Base-by-base conservation (phyloP, 2,797 vertebrate species). In the Pipistrellus pipistrellus region DNA sequence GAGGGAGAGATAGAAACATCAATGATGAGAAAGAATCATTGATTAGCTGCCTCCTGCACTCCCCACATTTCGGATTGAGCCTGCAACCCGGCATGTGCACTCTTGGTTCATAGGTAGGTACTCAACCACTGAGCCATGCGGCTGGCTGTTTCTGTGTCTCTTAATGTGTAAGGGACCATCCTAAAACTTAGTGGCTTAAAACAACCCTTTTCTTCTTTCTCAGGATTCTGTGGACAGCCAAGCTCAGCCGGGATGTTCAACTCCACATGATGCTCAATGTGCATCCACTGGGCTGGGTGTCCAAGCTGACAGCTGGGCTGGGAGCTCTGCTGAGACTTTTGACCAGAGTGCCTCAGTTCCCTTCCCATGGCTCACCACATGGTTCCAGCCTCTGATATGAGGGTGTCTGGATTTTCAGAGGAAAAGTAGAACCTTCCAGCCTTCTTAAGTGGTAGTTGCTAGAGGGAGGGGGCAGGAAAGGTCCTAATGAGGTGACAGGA, bases 311-410 rank as follows among this genome's bases (percentile, higher is more conserved):
- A 2, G 30, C 3, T 44, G 46, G 48, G 13, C 20, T 21, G 35
- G 68, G 91, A 69, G 14, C 20, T 30, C 75, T 3, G 51, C 44
- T 7, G 75, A 18, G 38, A 6, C 8, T 66, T 46, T 8, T 0
- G 32, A 30, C 35, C 7, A 1, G 13, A 76, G 23, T 5, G 2
- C 73, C 55, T 44, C 23, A 12, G 27, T 23, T 75, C 23, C 73
- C 27, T 35, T 62, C 48, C n/a, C 1, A 3, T 0, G 77, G 11
- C 44, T 21, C 0, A 0, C 62, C 25, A 0, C 1, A 17, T 6
- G n/a, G 51, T 27, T 71, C 53, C 17, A 27, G 23, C 10, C 13
- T 62, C 53, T 30, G 8, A 30, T 2, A 4, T 17, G 13, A 41
- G 35, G n/a, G 66, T 6, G 30, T 30, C 46, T 72, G 44, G 35